Evolutionary conservation across 2,113 vertebrate genomes (phyloP).

Genomic region (Tympanuchus pallidicinctus): DNA sequence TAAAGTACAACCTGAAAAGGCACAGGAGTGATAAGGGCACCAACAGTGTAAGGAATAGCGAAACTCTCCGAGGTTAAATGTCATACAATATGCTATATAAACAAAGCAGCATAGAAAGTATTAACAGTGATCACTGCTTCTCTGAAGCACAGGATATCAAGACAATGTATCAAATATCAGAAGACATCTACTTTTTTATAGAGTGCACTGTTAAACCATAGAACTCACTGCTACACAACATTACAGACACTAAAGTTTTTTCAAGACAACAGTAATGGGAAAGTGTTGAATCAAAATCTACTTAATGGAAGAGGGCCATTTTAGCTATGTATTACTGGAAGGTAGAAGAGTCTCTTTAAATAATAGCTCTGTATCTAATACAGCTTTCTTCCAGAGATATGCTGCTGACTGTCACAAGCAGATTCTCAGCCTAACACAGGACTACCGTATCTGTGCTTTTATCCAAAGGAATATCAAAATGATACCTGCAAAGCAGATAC

Average conservation of each 20-base stretch:
- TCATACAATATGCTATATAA: background rate
- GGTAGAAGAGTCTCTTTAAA: fast-evolving
- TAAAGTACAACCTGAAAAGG: background rate
- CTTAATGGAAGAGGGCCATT: background rate
- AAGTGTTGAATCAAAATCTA: background rate
- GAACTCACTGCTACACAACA: background rate
- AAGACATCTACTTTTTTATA: background rate
- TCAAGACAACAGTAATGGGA: background rate
- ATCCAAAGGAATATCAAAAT: background rate
- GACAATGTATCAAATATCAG: background rate
- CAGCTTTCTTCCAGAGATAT: fast-evolving
- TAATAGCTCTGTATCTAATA: background rate
- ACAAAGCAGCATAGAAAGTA: background rate
- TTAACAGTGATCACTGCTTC: background rate
- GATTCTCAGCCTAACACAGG: background rate
- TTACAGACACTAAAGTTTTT: background rate
- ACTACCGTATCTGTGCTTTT: background rate
- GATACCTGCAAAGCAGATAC: background rate
- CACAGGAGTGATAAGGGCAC: background rate
- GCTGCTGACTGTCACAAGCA: background rate
- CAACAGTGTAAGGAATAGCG: background rate
- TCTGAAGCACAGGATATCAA: background rate
- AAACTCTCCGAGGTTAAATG: background rate
- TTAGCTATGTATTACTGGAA: background rate
- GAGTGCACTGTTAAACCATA: fast-evolving